phyloP scores from a whole-genome alignment of 2,797 vertebrate genomes.

The Lophura swinhoii region DNA sequence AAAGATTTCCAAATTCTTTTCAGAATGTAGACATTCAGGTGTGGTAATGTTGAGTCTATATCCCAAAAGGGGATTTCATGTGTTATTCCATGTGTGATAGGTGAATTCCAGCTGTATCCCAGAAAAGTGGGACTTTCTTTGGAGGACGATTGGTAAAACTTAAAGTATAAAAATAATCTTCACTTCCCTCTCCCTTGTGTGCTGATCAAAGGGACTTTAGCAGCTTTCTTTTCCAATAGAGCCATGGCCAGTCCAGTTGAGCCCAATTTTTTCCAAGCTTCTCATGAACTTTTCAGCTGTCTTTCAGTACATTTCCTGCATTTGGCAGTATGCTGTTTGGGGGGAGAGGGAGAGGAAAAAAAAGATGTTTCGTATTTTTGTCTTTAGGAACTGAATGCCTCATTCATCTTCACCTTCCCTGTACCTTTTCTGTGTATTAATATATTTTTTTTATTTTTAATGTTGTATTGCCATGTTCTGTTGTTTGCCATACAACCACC shows the following conservation, averaged over 20 bases:
- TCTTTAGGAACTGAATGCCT: not conserved
- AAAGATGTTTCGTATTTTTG: not conserved
- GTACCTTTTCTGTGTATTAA: not conserved
- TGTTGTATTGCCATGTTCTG: not conserved
- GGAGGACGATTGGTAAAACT: not conserved
- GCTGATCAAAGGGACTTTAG: not conserved
- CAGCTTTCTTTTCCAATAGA: not conserved
- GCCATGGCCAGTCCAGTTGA: not conserved
- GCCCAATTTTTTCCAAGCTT: not conserved
- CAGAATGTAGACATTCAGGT: not conserved
- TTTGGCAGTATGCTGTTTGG: not conserved
- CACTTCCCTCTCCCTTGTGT: not conserved
- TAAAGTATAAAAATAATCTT: fast-evolving
- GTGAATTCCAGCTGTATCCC: not conserved
- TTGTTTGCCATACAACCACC: not conserved
- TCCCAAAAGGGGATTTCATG: not conserved
- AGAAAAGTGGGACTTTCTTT: not conserved
- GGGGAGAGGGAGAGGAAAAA: no score
- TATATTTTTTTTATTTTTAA: no score
- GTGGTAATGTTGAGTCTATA: not conserved
- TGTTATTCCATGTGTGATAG: not conserved
- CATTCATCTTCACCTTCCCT: not conserved
- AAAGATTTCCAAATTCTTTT: not conserved
- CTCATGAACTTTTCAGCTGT: not conserved
- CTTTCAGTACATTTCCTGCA: not conserved